Evolutionary conservation across 2,797 vertebrate genomes (phyloP).

Genomic region (Nyctibius grandis): DNA sequence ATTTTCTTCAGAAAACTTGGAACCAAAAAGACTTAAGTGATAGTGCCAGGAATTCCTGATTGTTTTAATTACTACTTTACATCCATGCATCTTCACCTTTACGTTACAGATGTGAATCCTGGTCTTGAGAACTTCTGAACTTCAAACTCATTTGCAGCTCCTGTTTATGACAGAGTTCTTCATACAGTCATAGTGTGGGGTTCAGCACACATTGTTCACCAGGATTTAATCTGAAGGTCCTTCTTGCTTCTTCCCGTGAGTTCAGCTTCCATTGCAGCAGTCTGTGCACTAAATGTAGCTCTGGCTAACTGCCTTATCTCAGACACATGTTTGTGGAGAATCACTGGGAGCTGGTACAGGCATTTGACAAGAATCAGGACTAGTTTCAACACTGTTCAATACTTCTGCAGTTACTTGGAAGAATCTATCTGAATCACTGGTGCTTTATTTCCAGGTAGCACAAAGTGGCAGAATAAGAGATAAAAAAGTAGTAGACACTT

Average conservation of each 20-base stretch:
- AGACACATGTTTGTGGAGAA: not conserved
- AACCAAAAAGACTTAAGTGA: not conserved
- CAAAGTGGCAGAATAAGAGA: not conserved
- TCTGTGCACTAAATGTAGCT: not conserved
- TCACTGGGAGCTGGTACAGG: not conserved
- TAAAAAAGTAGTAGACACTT: not conserved
- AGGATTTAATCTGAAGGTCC: not conserved
- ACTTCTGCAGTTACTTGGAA: not conserved
- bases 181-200: not conserved
- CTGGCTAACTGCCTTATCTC: not conserved
- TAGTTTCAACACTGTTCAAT: not conserved
- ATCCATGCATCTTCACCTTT: not conserved
- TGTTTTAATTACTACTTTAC: not conserved
- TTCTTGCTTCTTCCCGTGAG: not conserved
- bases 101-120: not conserved
- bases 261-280: not conserved
- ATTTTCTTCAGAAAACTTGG: not conserved
- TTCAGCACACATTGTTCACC: not conserved
- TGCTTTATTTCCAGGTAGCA: not conserved
- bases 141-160: not conserved
- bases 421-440: not conserved
- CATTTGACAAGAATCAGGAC: not conserved
- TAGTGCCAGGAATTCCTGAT: not conserved
- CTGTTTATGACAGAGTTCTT: not conserved
- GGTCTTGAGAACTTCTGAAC: not conserved